These are phyloP conservation scores for Peromyscus californicus DNA, from an alignment of 2,113 vertebrate species.

Conservation along the genomic window DNA sequence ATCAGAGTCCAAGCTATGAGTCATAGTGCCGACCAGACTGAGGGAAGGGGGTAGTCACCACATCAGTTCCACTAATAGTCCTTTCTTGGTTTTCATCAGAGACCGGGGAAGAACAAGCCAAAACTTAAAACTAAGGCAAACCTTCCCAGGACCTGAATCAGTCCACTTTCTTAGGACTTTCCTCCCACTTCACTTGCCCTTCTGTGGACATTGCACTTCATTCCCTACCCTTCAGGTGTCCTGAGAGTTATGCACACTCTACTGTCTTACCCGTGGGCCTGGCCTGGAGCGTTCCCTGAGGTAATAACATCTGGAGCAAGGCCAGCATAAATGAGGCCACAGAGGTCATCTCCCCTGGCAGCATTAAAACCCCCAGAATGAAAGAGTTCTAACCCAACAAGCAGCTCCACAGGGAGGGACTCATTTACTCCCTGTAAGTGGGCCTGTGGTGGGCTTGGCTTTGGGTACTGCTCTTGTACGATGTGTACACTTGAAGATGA, in stretches of 20 bases:
- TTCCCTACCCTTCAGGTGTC: not conserved
- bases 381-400: not conserved
- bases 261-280: not conserved
- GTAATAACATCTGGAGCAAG: constrained; percentile 34
- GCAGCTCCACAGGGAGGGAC: fast-evolving
- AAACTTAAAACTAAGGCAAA: constrained; percentile 18
- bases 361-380: not conserved
- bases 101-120: not conserved
- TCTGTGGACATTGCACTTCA: not conserved
- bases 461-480: not conserved
- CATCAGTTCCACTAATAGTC: not conserved
- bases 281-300: not conserved
- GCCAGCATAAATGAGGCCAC: not conserved
- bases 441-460: not conserved
- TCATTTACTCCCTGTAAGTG: too few species aligned
- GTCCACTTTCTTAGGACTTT: not conserved
- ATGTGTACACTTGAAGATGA: not conserved
- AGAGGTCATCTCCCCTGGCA: not conserved
- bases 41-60: not conserved
- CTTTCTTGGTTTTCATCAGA: not conserved
- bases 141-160: not conserved
- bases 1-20: not conserved
- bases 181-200: not conserved
- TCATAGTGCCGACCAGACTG: not conserved
- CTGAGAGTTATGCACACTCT: not conserved